Conservation (phyloP, 2,797 vertebrate species). For the Neosilurus hyrtlii region DNA sequence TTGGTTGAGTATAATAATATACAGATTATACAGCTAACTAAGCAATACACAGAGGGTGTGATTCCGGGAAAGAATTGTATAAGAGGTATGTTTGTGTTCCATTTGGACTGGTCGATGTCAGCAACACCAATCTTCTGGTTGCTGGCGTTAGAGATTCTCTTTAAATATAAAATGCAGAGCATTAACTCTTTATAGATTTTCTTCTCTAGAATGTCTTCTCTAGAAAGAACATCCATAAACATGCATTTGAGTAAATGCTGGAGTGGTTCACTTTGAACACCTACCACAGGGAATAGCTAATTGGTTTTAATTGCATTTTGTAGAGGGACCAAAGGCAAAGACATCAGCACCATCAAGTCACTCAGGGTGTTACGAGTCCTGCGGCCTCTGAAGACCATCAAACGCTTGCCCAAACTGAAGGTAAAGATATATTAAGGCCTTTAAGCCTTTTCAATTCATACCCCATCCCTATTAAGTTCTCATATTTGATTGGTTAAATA, state of each 20-base stretch:
- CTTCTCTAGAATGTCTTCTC: background rate
- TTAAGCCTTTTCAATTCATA: background rate
- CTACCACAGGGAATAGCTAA: slow-evolving; percentile 10
- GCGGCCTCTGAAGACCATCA: slow-evolving; percentile 95
- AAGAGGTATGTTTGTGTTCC: slow-evolving; percentile 12
- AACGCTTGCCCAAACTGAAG: slow-evolving; percentile 94
- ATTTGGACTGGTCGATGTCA: background rate
- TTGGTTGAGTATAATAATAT: slow-evolving; percentile 34
- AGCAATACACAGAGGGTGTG: background rate
- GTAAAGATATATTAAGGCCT: slow-evolving; percentile 60
- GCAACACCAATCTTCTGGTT: slow-evolving; percentile 4
- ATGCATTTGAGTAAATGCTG: background rate
- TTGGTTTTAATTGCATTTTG: slow-evolving; percentile 46
- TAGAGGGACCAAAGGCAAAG: slow-evolving; percentile 95
- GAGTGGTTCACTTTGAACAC: background rate
- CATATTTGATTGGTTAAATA: background rate
- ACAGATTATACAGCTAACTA: slow-evolving; percentile 16
- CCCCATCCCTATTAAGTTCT: background rate
- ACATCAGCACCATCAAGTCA: slow-evolving; percentile 98
- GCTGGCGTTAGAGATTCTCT: background rate
- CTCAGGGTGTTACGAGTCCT: slow-evolving; percentile 90
- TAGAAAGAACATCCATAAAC: background rate
- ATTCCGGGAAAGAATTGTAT: background rate
- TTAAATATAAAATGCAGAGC: background rate
- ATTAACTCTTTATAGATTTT: background rate